Conservation (phyloP, 2,888 invertebrate genomes). For the Drosophila colorata region DNA sequence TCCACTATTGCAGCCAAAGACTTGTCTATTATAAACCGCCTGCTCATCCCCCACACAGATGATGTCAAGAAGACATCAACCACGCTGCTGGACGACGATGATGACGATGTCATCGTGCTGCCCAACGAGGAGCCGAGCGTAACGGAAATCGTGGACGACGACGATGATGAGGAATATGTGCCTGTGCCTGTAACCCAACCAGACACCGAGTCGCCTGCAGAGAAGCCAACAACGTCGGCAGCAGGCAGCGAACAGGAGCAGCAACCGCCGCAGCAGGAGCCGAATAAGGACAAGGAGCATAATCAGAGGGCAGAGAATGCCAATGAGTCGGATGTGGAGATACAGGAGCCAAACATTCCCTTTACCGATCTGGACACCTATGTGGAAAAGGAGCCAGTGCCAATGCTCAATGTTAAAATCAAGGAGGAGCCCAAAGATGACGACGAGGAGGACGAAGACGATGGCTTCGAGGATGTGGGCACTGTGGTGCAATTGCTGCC, state of each 20-base stretch:
- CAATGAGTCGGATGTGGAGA: constrained; percentile 85
- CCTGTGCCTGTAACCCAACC: constrained; percentile 64
- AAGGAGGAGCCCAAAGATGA: constrained; percentile 91
- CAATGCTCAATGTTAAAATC: constrained; percentile 87
- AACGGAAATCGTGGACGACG: constrained; percentile 86
- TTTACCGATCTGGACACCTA: constrained; percentile 85
- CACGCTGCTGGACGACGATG: constrained; percentile 76
- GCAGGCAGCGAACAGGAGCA: constrained; percentile 1
- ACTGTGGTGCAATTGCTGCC: constrained; percentile 78
- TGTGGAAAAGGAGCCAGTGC: constrained; percentile 80
- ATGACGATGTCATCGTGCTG: constrained; percentile 89
- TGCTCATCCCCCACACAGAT: constrained; percentile 13
- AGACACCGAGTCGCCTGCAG: constrained; percentile 27
- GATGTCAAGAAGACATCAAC: constrained; percentile 34
- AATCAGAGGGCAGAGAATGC: constrained; percentile 41
- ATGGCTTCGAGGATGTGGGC: constrained; percentile 85
- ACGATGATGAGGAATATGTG: constrained; percentile 86
- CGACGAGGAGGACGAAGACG: constrained; percentile 86
- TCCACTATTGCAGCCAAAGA: not conserved
- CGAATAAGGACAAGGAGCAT: constrained; percentile 15
- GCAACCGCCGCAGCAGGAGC: constrained; percentile 2
- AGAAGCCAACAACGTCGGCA: constrained; percentile 19
- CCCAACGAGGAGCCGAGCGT: constrained; percentile 89
- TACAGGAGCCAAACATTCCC: constrained; percentile 85
- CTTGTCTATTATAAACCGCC: not conserved